Conservation (phyloP, 2,113 vertebrate genomes). For the Microcebus lehilahytsara region DNA sequence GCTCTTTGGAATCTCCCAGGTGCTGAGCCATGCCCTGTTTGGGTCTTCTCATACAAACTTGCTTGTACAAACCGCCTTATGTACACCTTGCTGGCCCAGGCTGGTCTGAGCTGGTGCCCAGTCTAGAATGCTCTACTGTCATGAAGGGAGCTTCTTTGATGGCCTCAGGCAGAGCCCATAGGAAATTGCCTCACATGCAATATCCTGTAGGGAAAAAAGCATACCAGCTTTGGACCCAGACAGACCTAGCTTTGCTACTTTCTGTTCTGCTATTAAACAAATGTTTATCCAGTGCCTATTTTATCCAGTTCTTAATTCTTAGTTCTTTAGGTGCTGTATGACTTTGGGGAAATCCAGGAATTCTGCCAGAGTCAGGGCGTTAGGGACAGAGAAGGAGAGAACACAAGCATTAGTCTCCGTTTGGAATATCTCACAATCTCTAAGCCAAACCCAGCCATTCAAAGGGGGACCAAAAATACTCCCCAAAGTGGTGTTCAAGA, state of each 20-base stretch:
- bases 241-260: neutral
- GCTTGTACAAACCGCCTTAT: neutral
- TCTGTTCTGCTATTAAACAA: neutral
- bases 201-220: neutral
- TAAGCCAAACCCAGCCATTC: neutral
- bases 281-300: neutral
- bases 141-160: neutral
- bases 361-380: neutral
- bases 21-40: neutral
- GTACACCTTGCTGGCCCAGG: neutral
- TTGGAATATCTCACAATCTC: neutral
- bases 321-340: neutral
- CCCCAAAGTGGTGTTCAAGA: neutral
- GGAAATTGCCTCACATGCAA: neutral
- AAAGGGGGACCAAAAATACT: neutral
- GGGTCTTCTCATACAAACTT: neutral
- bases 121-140: neutral
- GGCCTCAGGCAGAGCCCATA: neutral
- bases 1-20: neutral
- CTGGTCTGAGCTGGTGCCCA: neutral
- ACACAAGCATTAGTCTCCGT: neutral
- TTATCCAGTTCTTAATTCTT: neutral
- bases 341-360: neutral
- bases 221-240: neutral
- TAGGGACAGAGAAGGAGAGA: neutral